These are phyloP conservation scores for Egretta garzetta DNA, from an alignment of 2,113 vertebrate species.

Conservation along the genomic window DNA sequence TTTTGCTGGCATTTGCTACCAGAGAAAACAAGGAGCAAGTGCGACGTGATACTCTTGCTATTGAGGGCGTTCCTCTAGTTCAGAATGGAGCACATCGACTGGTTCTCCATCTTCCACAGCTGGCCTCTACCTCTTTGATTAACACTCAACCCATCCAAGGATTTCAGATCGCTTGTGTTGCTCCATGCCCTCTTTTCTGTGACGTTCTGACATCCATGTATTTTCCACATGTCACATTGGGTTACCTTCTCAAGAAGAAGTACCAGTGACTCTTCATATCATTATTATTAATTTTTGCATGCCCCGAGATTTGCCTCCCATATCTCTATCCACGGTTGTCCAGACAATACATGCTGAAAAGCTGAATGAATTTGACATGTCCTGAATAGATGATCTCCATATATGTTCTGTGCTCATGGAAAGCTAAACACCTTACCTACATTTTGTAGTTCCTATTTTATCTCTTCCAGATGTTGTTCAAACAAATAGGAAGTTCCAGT, in stretches of 20 bases:
- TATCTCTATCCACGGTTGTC: not conserved
- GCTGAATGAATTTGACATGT: not conserved
- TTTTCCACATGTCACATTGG: not conserved
- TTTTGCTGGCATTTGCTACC: not conserved
- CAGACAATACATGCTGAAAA: not conserved
- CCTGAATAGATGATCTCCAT: not conserved
- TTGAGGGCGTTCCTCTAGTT: not conserved
- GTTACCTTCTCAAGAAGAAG: not conserved
- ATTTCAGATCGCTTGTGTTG: not conserved
- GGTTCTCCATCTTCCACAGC: not conserved
- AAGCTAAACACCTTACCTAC: not conserved
- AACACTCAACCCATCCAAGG: not conserved
- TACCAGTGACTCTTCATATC: not conserved
- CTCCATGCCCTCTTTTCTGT: not conserved
- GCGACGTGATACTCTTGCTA: not conserved
- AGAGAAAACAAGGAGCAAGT: not conserved
- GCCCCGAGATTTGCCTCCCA: not conserved
- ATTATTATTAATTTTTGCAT: not conserved
- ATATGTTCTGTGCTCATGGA: not conserved
- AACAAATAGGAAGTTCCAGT: constrained; percentile 15
- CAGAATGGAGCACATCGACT: not conserved
- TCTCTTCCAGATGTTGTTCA: constrained; percentile 5
- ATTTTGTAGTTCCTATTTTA: not conserved
- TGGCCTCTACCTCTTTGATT: not conserved
- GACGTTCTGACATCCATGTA: not conserved